Evolutionary conservation across 2,113 vertebrate genomes (phyloP).

Genomic region (Stegastes partitus): DNA sequence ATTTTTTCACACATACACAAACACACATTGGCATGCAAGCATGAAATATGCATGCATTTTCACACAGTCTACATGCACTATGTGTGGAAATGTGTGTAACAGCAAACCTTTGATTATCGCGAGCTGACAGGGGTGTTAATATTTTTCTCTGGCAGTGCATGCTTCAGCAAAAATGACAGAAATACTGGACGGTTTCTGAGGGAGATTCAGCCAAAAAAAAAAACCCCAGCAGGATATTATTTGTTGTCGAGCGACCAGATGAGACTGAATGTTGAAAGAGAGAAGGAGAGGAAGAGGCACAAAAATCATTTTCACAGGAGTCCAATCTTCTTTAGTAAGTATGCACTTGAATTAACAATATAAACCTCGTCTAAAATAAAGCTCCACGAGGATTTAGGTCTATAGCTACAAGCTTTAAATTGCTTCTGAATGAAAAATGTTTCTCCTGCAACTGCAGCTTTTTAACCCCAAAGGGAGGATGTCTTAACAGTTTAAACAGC

Average conservation of each 20-base stretch:
- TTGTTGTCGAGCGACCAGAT: slow-evolving; percentile 13
- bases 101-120: neutral
- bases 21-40: neutral
- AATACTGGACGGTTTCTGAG: slow-evolving; percentile 3
- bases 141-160: neutral
- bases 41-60: slow-evolving; percentile 9
- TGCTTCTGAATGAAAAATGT: too few species aligned
- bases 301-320: too few species aligned
- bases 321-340: too few species aligned
- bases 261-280: slow-evolving; percentile 1
- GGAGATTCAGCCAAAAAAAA: slow-evolving; percentile 1
- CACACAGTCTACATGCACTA: neutral
- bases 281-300: neutral
- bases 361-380: too few species aligned
- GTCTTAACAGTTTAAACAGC: too few species aligned
- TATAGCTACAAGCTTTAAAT: too few species aligned
- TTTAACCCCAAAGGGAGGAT: too few species aligned
- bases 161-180: slow-evolving; percentile 6
- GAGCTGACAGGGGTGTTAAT: neutral
- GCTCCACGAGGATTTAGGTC: too few species aligned
- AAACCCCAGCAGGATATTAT: slow-evolving; percentile 27
- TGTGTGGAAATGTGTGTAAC: neutral
- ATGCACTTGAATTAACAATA: too few species aligned
- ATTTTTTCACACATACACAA: neutral
- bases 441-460: too few species aligned